These are phyloP conservation scores for Cololabis saira DNA, from an alignment of 2,113 vertebrate species.

Conservation along the genomic window DNA sequence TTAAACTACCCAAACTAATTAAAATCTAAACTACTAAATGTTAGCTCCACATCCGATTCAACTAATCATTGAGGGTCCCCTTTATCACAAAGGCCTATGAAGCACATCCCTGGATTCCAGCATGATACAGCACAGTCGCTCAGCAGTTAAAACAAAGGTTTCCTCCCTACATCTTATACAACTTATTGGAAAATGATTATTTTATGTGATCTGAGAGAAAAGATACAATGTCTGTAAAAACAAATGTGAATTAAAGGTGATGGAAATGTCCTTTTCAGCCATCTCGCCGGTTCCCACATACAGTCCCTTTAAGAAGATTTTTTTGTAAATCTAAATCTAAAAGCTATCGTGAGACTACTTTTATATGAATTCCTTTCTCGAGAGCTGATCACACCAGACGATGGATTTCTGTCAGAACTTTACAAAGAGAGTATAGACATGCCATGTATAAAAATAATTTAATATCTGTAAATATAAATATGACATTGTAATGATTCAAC, in stretches of 20 bases:
- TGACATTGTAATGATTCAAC: slow-evolving; percentile 71
- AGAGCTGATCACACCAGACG: slow-evolving; percentile 38
- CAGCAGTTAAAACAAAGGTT: too few relatives aligned
- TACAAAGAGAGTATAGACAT: slow-evolving; percentile 68
- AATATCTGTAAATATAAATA: slow-evolving; percentile 77
- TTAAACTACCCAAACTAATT: too few relatives aligned
- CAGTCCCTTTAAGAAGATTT: slow-evolving; percentile 19
- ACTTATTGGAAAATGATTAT: slow-evolving; percentile 51
- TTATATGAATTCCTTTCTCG: slow-evolving; percentile 34
- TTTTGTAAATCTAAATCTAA: neutral
- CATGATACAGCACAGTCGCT: too few relatives aligned
- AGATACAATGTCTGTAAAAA: slow-evolving; percentile 26
- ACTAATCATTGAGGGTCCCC: too few relatives aligned
- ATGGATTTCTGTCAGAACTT: slow-evolving; percentile 25
- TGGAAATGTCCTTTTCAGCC: slow-evolving; percentile 17
- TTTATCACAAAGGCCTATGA: too few relatives aligned
- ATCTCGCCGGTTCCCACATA: slow-evolving; percentile 16
- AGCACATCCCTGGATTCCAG: too few relatives aligned
- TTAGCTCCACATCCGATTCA: too few relatives aligned
- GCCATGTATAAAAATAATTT: slow-evolving; percentile 73
- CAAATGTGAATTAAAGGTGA: slow-evolving; percentile 10
- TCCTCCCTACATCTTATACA: neutral
- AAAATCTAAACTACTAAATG: too few relatives aligned
- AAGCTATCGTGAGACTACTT: too few relatives aligned
- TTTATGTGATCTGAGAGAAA: slow-evolving; percentile 32